These are phyloP conservation scores for Cheilinus undulatus DNA, from an alignment of 2,113 vertebrate species.

Conservation along the genomic window DNA sequence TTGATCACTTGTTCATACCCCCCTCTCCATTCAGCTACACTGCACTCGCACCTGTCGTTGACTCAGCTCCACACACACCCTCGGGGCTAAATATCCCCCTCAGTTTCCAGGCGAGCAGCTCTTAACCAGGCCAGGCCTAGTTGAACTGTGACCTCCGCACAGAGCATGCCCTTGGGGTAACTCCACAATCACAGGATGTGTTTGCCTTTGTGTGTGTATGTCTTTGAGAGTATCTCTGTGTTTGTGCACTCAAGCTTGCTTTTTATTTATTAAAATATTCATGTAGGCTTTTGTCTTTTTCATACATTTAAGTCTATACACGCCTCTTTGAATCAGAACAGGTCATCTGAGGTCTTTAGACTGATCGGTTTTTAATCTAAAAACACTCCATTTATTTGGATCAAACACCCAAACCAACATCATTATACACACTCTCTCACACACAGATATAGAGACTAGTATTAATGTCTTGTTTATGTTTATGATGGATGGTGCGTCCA, in stretches of 20 bases:
- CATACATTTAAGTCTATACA: background rate
- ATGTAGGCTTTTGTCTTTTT: constrained; percentile 33
- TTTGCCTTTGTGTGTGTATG: constrained; percentile 45
- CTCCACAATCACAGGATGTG: constrained; percentile 62
- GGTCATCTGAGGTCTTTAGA: constrained; percentile 40
- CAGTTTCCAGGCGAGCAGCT: constrained; percentile 67
- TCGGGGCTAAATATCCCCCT: constrained; percentile 59
- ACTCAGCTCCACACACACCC: constrained; percentile 60
- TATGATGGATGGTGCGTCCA: constrained; percentile 78
- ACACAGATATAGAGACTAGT: constrained; percentile 38
- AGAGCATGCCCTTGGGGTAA: constrained; percentile 79
- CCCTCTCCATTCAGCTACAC: constrained; percentile 30
- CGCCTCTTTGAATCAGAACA: constrained; percentile 11
- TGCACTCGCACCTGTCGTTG: constrained; percentile 77
- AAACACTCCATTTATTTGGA: constrained; percentile 27
- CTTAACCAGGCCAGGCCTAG: constrained; percentile 77
- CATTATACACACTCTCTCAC: constrained; percentile 11
- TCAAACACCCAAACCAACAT: constrained; percentile 29
- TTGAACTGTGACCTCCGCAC: constrained; percentile 80
- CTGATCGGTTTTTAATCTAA: constrained; percentile 49
- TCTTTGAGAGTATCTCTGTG: constrained; percentile 17
- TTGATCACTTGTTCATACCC: constrained; percentile 66
- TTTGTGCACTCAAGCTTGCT: constrained; percentile 21
- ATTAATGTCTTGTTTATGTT: constrained; percentile 80
- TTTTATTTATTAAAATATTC: constrained; percentile 50